These are phyloP conservation scores for Myiozetetes cayanensis DNA, from an alignment of 2,113 vertebrate genomes.

Conservation along the genomic window DNA sequence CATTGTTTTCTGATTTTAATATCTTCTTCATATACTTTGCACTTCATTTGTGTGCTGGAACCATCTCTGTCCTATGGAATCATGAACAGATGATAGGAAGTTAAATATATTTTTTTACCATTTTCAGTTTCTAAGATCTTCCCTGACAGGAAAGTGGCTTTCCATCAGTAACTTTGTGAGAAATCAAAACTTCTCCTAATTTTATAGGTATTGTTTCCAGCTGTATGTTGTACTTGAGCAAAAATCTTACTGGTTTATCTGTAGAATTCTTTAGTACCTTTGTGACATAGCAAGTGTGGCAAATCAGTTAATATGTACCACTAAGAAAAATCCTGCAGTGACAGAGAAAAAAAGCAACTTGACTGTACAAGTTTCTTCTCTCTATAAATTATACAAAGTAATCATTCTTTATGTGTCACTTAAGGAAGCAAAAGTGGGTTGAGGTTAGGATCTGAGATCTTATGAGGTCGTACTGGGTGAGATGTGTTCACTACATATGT, in stretches of 20 bases:
- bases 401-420: background rate
- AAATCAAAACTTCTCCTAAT: background rate
- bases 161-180: background rate
- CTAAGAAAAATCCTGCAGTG: background rate
- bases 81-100: background rate
- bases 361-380: background rate
- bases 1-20: background rate
- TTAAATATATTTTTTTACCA: background rate
- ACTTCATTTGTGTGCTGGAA: background rate
- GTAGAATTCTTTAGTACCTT: background rate
- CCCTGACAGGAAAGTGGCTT: background rate
- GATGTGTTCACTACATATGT: background rate
- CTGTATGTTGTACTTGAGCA: background rate
- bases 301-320: background rate
- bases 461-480: background rate
- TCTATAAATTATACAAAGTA: background rate
- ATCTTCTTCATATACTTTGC: background rate
- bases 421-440: background rate
- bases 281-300: background rate
- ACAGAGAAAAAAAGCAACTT: background rate
- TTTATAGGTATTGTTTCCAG: background rate
- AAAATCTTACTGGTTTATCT: background rate
- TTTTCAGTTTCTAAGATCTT: background rate
- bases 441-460: background rate
- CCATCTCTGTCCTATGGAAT: background rate